Evolutionary conservation across 2,113 vertebrate species (phyloP).

Genomic region (Meles meles): DNA sequence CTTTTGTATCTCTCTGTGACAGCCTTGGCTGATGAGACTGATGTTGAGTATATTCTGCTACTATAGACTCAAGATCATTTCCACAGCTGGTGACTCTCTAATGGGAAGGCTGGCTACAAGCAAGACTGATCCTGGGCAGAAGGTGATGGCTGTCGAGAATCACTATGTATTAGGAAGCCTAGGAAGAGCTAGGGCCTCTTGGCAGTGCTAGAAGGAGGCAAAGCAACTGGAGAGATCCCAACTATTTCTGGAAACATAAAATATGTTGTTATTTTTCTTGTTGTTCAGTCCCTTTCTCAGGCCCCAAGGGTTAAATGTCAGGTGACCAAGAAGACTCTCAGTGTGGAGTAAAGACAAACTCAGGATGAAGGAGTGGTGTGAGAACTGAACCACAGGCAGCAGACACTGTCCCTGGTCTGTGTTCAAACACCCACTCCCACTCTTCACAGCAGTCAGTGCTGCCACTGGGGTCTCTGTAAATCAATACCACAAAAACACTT

Average conservation of each 20-base stretch:
- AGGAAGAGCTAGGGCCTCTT: not conserved
- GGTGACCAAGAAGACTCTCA: too few species aligned
- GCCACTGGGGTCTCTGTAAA: not conserved
- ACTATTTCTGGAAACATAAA: not conserved
- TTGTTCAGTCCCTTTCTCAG: not conserved
- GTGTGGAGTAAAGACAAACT: not conserved
- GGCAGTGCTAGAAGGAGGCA: not conserved
- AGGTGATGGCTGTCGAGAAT: not conserved
- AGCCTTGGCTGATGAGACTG: not conserved
- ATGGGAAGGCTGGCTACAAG: not conserved
- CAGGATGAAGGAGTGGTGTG: too few species aligned
- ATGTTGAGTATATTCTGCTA: not conserved
- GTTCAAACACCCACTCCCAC: not conserved
- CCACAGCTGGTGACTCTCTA: not conserved
- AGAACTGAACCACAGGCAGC: accelerated
- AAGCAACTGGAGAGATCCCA: not conserved
- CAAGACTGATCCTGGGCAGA: not conserved
- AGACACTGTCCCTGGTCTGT: accelerated
- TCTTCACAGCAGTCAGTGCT: not conserved
- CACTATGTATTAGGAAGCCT: not conserved
- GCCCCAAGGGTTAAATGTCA: not conserved
- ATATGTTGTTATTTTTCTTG: not conserved
- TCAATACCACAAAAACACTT: not conserved
- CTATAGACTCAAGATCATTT: accelerated
- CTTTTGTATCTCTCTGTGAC: not conserved